Base-by-base conservation (phyloP, 2,888 invertebrate genomes). In the Scaptomyza flava region DNA sequence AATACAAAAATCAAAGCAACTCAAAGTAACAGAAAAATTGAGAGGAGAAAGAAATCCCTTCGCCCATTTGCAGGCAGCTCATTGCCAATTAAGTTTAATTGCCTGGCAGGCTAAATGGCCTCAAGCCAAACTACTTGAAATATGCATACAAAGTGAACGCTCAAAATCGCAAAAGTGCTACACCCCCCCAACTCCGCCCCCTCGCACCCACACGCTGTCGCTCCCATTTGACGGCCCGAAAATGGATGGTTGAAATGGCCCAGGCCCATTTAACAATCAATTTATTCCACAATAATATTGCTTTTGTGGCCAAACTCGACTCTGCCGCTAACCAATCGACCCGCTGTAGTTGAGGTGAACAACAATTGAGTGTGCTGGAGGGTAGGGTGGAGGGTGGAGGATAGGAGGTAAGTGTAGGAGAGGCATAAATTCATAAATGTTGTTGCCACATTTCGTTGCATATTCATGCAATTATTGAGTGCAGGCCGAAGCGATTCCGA, bases 21-120 rank as follows among this genome's bases (percentile, higher is more conserved):
- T 52, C 48, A 43, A 30, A 45, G 41, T 41, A 56, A 45, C 23
- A 34, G 34, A 36, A 56, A 42, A 45, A 53, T n/a, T 8, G 33
- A 46, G 31, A 46, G 34, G 31, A 59, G 54, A 59, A 70, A 61
- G 52, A 65, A 67, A 48, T 67, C 48, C 58, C 51, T 61, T 68
- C 14, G 1, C 12, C 38, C 60, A 60, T 62, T 67, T 63, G 60
- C 67, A n/a, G 62, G 62, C 76, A 72, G 52, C 78, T 78, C 80
- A 76, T 77, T 85, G 82, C 86, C 82, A 85, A 82, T 82, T 82
- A 86, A 83, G 81, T 79, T 83, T 82, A 82, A 82, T 82, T 82
- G 82, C 79, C 83, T 68, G 77, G 64, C 61, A 68, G 68, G 68
- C 77, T 60, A 58, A 68, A 68, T 59, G 47, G 61, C 64, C 56